Percentiles rank a stretch among this genome's conserved stretches.
Conservation (phyloP, 2,888 invertebrate genomes). For the Neocrepidodera transversa region DNA sequence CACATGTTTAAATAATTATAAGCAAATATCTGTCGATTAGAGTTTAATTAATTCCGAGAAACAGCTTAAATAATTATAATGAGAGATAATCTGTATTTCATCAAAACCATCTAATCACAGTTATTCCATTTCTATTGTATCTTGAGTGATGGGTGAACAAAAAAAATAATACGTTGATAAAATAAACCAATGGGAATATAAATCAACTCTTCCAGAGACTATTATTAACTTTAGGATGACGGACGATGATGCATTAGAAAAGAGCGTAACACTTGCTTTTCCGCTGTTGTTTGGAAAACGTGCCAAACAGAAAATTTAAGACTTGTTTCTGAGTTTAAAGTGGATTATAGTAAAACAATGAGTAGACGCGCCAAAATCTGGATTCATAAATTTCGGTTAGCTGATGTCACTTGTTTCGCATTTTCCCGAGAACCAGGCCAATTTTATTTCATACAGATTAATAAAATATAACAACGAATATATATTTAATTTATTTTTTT, state of each 20-base stretch:
- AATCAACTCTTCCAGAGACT: constrained; percentile 9
- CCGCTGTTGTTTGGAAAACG: constrained; percentile 3
- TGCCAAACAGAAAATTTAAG: constrained; percentile 12
- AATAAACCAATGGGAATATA: constrained; percentile 15
- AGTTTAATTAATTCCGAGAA: too few relatives aligned
- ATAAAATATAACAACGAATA: too few relatives aligned
- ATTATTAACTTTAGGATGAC: constrained; percentile 24
- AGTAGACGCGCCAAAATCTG: neutral
- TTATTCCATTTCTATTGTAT: too few relatives aligned
- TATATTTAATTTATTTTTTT: too few relatives aligned
- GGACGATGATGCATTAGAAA: constrained; percentile 24
- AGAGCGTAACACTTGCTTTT: constrained; percentile 18
- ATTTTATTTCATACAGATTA: too few relatives aligned
- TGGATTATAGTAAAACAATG: neutral
- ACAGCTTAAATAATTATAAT: too few relatives aligned
- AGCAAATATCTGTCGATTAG: too few relatives aligned
- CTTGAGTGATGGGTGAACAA: too few relatives aligned
- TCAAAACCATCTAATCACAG: too few relatives aligned
- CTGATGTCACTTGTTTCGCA: neutral
- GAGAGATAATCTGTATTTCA: too few relatives aligned
- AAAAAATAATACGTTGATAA: constrained; percentile 7
- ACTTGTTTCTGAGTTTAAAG: neutral
- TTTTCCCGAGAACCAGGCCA: too few relatives aligned
- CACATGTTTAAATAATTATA: too few relatives aligned
- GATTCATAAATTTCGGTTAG: constrained; percentile 2